Evolutionary conservation across 2,888 invertebrate genomes (phyloP), one percentile per base, ranked within the genome.

Genomic region (Carterocephalus palaemon): DNA sequence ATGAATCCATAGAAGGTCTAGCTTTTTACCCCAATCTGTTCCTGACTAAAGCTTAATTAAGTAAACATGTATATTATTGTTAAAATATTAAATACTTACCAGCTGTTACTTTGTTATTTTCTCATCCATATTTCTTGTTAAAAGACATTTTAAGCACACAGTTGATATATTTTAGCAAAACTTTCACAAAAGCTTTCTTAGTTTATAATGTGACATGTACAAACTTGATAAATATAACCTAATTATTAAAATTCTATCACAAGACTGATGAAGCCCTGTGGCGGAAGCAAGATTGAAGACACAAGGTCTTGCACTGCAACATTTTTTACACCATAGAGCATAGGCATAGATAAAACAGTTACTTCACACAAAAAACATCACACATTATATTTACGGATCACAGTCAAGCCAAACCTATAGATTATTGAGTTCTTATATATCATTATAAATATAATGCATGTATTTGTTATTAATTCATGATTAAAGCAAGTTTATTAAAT

Each of bases 1-100:
- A 99, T 80, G 98, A 99, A 72, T 94, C 96, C 0, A 93, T 98
- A 45, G 97, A 98, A 84, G 98, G 98, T 4, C 84, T 99, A 24
- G 89, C 94, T 47, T 99, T 99, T 82, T 99, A 95, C 84, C 94
- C 96, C 0, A 99, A 99, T 88, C 79, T 91, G 47, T 95, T 99
- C 77, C 79, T 95, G 26, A 78, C 59, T 73, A 82, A 78, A 60
- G 62, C 60, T 20, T 71, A 59, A 62, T 49, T 36, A 47, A 54
- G 36, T 57, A 51, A 26, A 46, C 54, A 56, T 54, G 57, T 53
- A 60, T 55, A 60, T 62, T 55, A 13, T 61, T 54, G 52, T 34
- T 51, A 34, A 37, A 16, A 38, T 17, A 23, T 32, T 41, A 5
- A 12, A 13, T 7, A 15, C 15, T 28, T 34, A n/a, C 2, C n/a